phyloP scores from a whole-genome alignment of 2,113 vertebrate species.

The Anoura caudifer region DNA sequence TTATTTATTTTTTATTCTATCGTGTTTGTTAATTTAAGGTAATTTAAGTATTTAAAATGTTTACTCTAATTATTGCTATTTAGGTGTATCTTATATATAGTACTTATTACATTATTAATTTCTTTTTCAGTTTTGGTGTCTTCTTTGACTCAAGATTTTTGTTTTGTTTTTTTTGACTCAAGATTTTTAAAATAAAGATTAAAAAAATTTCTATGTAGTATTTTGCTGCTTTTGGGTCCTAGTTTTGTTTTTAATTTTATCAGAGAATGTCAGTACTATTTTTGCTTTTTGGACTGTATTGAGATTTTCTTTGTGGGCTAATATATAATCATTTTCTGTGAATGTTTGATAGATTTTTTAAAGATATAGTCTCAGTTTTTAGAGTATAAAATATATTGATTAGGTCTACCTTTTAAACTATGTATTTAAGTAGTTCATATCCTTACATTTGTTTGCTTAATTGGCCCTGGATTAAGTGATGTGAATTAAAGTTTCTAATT shows the following conservation, averaged over 20 bases:
- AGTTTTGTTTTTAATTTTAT: not conserved
- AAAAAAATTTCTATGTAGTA: not conserved
- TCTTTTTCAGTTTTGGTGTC: not conserved
- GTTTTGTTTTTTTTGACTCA: not conserved
- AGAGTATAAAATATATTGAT: not conserved
- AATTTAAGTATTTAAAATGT: not conserved
- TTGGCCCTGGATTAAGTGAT: not conserved
- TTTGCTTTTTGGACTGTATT: not conserved
- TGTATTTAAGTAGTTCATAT: not conserved
- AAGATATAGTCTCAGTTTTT: not conserved
- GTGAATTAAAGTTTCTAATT: not conserved
- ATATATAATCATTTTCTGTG: constrained; percentile 2
- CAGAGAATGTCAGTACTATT: not conserved
- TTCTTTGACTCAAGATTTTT: not conserved
- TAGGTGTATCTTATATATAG: not conserved
- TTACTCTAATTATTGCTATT: not conserved
- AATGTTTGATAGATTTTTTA: not conserved
- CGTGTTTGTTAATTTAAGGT: not conserved
- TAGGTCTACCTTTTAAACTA: not conserved
- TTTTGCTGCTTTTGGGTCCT: not conserved
- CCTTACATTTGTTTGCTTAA: not conserved
- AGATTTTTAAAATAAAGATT: not conserved
- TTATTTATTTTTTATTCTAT: constrained; percentile 24
- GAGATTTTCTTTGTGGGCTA: not conserved
- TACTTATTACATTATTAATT: not conserved